Percentiles rank a stretch among this genome's conserved stretches.
phyloP scores from a whole-genome alignment of 1,140 invertebrate species.

The Cydia fagiglandana region DNA sequence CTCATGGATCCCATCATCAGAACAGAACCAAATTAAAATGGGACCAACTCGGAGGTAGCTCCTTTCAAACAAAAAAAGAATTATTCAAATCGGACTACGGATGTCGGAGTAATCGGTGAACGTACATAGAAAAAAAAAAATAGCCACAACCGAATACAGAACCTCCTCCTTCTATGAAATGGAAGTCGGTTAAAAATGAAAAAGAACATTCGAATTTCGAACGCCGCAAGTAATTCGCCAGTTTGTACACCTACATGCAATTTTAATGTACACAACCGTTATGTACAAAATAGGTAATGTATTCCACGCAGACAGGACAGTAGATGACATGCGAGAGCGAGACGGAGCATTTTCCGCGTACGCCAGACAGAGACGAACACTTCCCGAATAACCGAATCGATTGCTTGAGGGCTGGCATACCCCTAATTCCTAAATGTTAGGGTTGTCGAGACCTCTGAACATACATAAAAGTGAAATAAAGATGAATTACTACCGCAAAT shows the following conservation, averaged over 20 bases:
- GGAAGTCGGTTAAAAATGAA: too few relatives aligned
- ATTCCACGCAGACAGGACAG: conserved; percentile 57
- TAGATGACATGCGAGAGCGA: conserved; percentile 43
- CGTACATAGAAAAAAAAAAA: too few relatives aligned
- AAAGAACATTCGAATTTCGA: background rate
- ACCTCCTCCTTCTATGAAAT: too few relatives aligned
- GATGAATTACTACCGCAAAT: conserved; percentile 3
- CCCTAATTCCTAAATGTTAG: conserved; percentile 59
- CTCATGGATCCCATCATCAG: too few relatives aligned
- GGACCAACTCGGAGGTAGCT: too few relatives aligned
- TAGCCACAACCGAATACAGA: too few relatives aligned
- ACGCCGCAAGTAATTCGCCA: background rate
- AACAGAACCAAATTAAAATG: too few relatives aligned
- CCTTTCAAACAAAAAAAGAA: too few relatives aligned
- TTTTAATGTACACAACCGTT: background rate
- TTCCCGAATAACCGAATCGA: conserved; percentile 68
- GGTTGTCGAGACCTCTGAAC: conserved; percentile 43
- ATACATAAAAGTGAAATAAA: conserved; percentile 23
- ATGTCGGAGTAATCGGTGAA: too few relatives aligned
- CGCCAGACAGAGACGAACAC: conserved; percentile 47
- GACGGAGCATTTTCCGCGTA: conserved; percentile 35
- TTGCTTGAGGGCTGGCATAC: conserved; percentile 58
- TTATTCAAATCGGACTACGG: too few relatives aligned
- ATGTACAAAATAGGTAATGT: conserved; percentile 41
- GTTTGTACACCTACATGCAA: conserved; percentile 7